These are phyloP conservation scores for Salminus brasiliensis DNA, from an alignment of 2,113 vertebrate species.

Conservation along the genomic window DNA sequence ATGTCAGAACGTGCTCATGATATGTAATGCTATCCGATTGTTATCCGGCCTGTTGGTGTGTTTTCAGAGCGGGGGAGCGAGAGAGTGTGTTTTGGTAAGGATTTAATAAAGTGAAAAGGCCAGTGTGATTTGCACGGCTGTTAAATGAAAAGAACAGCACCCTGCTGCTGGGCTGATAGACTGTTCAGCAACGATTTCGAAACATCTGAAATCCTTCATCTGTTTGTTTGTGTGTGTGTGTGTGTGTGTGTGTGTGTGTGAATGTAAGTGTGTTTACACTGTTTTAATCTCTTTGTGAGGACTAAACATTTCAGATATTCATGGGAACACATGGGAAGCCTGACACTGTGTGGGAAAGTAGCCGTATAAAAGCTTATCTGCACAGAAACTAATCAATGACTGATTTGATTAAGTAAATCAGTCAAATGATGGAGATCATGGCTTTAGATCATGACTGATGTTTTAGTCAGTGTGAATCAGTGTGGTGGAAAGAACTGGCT, in stretches of 20 bases:
- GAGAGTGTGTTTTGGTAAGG: neutral
- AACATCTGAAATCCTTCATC: neutral
- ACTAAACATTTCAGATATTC: neutral
- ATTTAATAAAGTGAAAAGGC: neutral
- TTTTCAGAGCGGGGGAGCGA: neutral
- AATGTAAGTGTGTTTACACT: neutral
- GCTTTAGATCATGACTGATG: too few relatives aligned
- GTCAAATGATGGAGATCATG: too few relatives aligned
- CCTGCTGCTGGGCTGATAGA: neutral
- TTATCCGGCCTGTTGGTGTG: neutral
- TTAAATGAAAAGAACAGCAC: neutral
- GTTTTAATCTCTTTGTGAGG: neutral
- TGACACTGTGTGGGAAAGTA: too few relatives aligned
- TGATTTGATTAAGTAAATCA: too few relatives aligned
- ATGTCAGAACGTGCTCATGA: neutral
- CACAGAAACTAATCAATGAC: too few relatives aligned
- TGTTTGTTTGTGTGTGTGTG: conserved; percentile 4
- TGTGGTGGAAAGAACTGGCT: too few relatives aligned
- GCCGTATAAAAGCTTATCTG: too few relatives aligned
- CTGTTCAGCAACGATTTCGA: neutral
- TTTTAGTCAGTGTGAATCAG: too few relatives aligned
- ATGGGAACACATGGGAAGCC: neutral
- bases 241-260: too few relatives aligned
- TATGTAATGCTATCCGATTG: neutral
- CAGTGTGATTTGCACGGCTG: neutral